Evolutionary conservation across 1,140 invertebrate genomes (phyloP).

Genomic region (Cyclina sinensis): DNA sequence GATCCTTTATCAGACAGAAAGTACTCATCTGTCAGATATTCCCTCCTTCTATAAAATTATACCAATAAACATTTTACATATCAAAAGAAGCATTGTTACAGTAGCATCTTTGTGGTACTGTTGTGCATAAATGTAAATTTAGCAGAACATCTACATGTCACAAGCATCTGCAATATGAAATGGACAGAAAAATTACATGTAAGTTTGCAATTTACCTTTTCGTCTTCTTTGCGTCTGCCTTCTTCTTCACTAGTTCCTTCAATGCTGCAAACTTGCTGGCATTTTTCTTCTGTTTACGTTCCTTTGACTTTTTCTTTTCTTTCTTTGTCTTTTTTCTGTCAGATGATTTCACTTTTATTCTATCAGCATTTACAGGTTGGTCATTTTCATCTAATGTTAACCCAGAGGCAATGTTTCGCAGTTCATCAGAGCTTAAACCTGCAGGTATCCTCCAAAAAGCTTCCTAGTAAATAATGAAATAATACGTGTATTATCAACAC

Average conservation of each 20-base stretch:
- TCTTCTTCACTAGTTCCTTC: conserved; percentile 68
- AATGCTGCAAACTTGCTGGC: conserved; percentile 50
- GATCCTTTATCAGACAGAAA: too few species aligned
- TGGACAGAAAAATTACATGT: background rate
- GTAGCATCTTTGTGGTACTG: too few species aligned
- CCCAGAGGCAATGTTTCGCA: conserved; percentile 73
- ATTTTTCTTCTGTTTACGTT: conserved; percentile 42
- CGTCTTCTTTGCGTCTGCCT: conserved; percentile 46
- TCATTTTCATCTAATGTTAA: conserved; percentile 76
- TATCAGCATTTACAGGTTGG: conserved; percentile 71
- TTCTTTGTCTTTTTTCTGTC: conserved; percentile 63
- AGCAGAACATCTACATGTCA: too few species aligned
- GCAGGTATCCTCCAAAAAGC: conserved; percentile 84
- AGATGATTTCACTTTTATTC: conserved; percentile 66
- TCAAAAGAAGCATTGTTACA: too few species aligned
- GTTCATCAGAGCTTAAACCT: conserved; percentile 68
- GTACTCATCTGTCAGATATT: too few species aligned
- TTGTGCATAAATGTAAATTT: too few species aligned
- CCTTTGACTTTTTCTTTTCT: conserved; percentile 60
- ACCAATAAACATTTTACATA: too few species aligned
- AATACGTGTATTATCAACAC: too few species aligned
- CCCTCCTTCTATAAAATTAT: too few species aligned
- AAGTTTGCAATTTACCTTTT: conserved; percentile 54
- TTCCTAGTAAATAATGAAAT: conserved; percentile 75
- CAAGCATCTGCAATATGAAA: background rate